Conservation (phyloP, 1,140 invertebrate species). For the Drosophila punjabiensis region DNA sequence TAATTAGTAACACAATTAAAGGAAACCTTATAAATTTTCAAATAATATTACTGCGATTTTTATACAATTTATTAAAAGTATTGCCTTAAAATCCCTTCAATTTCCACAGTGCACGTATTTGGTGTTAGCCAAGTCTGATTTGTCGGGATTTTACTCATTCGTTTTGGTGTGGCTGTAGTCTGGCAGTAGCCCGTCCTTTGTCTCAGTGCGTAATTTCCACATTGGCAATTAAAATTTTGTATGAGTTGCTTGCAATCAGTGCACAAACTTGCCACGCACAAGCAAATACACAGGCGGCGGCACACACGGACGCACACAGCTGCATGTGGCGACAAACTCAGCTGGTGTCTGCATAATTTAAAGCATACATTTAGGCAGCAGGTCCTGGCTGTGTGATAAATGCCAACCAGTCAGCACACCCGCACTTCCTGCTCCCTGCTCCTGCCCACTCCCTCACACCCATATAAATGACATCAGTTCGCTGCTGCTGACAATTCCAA, state of each 20-base stretch:
- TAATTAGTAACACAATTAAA: too few relatives aligned
- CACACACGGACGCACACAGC: conserved; percentile 28
- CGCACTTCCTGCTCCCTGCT: conserved; percentile 17
- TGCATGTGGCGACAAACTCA: conserved; percentile 72
- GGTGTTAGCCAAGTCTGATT: conserved; percentile 66
- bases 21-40: too few relatives aligned
- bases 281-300: conserved; percentile 41
- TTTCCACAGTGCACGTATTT: conserved; percentile 14
- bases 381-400: conserved; percentile 75
- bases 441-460: conserved; percentile 11
- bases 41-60: neutral
- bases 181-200: conserved; percentile 37
- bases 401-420: conserved; percentile 55
- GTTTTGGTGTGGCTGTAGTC: neutral
- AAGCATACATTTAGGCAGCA: conserved; percentile 81
- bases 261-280: conserved; percentile 70
- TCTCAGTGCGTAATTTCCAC: conserved; percentile 75
- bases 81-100: too few relatives aligned
- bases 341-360: conserved; percentile 84
- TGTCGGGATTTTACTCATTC: conserved; percentile 24
- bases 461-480: conserved; percentile 28
- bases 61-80: too few relatives aligned
- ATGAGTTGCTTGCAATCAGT: conserved; percentile 82
- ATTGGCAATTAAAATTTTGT: conserved; percentile 84
- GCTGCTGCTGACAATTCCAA: conserved; percentile 68